A percentile compares a stretch with the other conserved stretches of the same genome.
Evolutionary conservation across 1,140 invertebrate genomes (phyloP).

Genomic region (Drosophila cardini): DNA sequence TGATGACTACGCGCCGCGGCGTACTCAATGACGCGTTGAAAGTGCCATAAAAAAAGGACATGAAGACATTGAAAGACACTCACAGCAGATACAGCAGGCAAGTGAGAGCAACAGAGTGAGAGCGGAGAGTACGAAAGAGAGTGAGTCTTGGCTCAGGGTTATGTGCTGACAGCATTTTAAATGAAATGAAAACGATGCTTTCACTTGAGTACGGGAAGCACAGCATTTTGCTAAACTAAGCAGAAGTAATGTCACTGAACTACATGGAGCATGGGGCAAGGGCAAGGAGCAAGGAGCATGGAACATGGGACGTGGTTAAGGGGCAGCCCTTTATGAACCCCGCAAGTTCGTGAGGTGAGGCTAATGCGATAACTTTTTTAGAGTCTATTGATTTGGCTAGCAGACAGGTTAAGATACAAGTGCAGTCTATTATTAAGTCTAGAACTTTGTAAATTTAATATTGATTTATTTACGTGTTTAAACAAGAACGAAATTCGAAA

Average conservation of each 20-base stretch:
- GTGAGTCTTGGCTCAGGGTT: conserved; percentile 53
- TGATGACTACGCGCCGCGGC: conserved; percentile 77
- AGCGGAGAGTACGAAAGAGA: conserved; percentile 2
- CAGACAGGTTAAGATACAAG: not conserved
- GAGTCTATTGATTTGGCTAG: conserved; percentile 31
- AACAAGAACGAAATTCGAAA: too few relatives aligned
- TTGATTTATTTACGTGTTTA: too few relatives aligned
- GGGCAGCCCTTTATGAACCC: conserved; percentile 22
- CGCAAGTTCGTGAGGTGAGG: conserved; percentile 28
- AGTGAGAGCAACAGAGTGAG: conserved; percentile 1
- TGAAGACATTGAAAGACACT: conserved; percentile 59
- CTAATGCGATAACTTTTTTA: conserved; percentile 48
- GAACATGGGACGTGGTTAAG: conserved; percentile 1
- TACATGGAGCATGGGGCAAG: conserved; percentile 31
- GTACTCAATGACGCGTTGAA: conserved; percentile 81
- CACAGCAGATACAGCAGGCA: not conserved
- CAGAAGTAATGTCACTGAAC: conserved; percentile 73
- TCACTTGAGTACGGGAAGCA: conserved; percentile 47
- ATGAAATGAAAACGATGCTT: conserved; percentile 82
- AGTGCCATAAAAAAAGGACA: conserved; percentile 81
- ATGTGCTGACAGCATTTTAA: conserved; percentile 81
- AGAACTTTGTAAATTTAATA: too few relatives aligned
- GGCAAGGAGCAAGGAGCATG: conserved; percentile 6
- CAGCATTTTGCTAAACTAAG: conserved; percentile 69
- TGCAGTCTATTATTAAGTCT: too few relatives aligned